phyloP scores from a whole-genome alignment of 2,797 vertebrate genomes.

The Champsocephalus gunnari region DNA sequence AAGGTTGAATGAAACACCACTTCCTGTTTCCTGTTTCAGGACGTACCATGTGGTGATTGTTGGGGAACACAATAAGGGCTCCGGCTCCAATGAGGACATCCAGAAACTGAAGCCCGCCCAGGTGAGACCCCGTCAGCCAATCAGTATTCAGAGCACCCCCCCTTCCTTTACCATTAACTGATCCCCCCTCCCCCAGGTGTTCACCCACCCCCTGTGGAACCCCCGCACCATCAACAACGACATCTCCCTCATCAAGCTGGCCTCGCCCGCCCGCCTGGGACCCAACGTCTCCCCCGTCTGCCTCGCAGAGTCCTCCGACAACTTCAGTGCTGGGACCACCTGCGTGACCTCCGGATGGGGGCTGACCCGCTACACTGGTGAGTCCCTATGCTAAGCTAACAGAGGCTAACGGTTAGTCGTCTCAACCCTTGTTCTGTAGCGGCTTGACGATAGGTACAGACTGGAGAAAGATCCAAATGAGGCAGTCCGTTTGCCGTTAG shows the following conservation, averaged over 20 bases:
- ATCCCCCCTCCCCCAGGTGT: conserved; percentile 77
- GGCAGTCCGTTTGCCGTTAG: too few relatives aligned
- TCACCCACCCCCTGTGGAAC: conserved; percentile 86
- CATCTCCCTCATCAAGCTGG: conserved; percentile 88
- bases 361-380: conserved; percentile 80
- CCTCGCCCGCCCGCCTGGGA: conserved; percentile 72
- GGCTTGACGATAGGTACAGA: too few relatives aligned
- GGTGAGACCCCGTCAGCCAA: conserved; percentile 66
- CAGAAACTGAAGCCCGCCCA: conserved; percentile 82
- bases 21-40: conserved; percentile 58
- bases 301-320: conserved; percentile 69
- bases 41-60: conserved; percentile 85
- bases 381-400: background rate
- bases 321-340: conserved; percentile 76
- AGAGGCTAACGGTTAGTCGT: too few relatives aligned
- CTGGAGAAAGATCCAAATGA: too few relatives aligned
- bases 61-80: conserved; percentile 84
- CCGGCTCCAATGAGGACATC: conserved; percentile 63
- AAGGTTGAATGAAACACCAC: background rate
- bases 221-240: conserved; percentile 84
- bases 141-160: too few relatives aligned
- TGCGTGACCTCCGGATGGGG: conserved; percentile 86
- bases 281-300: conserved; percentile 83
- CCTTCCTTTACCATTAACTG: too few relatives aligned
- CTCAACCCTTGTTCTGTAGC: too few relatives aligned